Base-by-base conservation (phyloP, 2,113 vertebrate genomes). In the Taxidea taxus region DNA sequence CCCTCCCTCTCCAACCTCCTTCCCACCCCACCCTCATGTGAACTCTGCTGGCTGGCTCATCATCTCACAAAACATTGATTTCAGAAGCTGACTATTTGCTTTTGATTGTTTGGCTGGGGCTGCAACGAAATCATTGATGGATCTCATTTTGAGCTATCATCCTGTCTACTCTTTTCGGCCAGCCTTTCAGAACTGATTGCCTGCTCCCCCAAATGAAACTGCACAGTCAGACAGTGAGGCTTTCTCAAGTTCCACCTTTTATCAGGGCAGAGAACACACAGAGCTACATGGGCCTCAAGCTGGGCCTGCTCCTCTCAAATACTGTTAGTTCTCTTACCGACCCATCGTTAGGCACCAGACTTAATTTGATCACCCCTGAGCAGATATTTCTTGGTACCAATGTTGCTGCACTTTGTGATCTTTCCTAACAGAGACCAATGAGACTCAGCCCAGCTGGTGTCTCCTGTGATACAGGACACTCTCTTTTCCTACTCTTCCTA, bases 351-450 rank as follows among this genome's bases (percentile, higher is more conserved):
- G 96, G 56, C 83, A 18, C 12, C 0, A 92, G 95, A 82, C 96
- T 97, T 98, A 98, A 98, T 98, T 97, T 98, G 95, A 98, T 98
- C 98, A 96, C 82, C 90, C 94, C 97, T 97, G 88, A 96, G 97
- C 97, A 96, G 92, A 95, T 95, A 95, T 86, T 98, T 91, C 91
- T 68, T 34, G 94, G 96, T 96, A 94, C 47, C 97, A 97, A 98
- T 97, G 96, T 97, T 70, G 56, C 97, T 98, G 98, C 96, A 97
- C 98, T 98, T 98, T 98, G 87, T 97, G 97, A 98, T 98, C 97
- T 98, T 97, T 96, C 96, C 97, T 98, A 95, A 95, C 98, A 98
- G 94, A 98, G 96, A 98, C 93, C 97, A 98, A 95, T 84, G 96
- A 90, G 95, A 88, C 96, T 95, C 87, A 98, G 96, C 47, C 85